Percentiles rank a stretch among this genome's conserved stretches.
These are phyloP conservation scores for Hirtodrosophila trivittata DNA, from an alignment of 2,888 invertebrate genomes.

Conservation along the genomic window DNA sequence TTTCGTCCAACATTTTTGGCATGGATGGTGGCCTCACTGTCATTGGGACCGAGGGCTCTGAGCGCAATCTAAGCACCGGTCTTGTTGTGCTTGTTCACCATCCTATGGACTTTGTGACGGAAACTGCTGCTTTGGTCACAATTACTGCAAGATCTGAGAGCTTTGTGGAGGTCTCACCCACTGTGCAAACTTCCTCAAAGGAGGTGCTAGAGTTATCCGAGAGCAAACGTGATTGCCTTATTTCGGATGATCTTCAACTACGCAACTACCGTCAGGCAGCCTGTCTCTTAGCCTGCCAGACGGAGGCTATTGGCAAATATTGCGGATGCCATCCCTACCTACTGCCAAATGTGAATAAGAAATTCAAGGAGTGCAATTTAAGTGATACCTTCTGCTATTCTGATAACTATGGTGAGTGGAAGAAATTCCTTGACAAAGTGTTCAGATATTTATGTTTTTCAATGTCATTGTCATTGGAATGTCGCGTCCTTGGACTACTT, in stretches of 20 bases:
- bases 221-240: constrained; percentile 82
- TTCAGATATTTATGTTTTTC: no score
- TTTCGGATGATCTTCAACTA: constrained; percentile 76
- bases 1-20: constrained; percentile 82
- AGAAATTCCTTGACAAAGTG: no score
- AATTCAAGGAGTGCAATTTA: constrained; percentile 79
- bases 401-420: constrained; percentile 76
- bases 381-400: constrained; percentile 81
- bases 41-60: constrained; percentile 82
- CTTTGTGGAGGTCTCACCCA: constrained; percentile 82
- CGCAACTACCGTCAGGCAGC: constrained; percentile 81
- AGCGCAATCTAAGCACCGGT: constrained; percentile 81
- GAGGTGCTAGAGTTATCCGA: constrained; percentile 82
- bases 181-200: constrained; percentile 79
- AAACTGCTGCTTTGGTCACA: constrained; percentile 80
- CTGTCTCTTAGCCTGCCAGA: constrained; percentile 81
- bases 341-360: constrained; percentile 69
- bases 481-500: neutral
- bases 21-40: constrained; percentile 81
- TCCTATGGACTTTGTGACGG: constrained; percentile 83
- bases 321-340: constrained; percentile 83
- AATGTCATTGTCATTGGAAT: constrained; percentile 12
- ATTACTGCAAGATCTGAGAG: constrained; percentile 82
- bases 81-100: constrained; percentile 82
- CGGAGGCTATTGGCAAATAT: constrained; percentile 72